Evolutionary conservation across 2,797 vertebrate species (phyloP).

Genomic region (Rhynchonycteris naso): DNA sequence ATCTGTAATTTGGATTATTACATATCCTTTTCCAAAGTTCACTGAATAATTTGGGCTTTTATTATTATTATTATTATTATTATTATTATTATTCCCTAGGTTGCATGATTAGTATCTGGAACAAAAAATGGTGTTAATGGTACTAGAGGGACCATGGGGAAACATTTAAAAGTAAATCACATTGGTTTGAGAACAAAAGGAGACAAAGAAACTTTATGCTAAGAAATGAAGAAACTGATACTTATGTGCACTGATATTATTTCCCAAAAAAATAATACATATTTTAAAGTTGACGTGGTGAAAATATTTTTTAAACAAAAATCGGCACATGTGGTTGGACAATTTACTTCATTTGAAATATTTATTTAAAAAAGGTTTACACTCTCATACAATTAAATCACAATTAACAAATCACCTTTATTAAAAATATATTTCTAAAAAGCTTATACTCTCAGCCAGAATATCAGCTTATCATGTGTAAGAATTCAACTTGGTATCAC

Average conservation of each 20-base stretch:
- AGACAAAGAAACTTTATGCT: neutral
- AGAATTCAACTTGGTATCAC: neutral
- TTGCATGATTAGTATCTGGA: slow-evolving; percentile 7
- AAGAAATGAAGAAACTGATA: neutral
- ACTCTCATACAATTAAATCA: neutral
- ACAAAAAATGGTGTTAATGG: slow-evolving; percentile 7
- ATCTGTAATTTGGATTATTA: slow-evolving; percentile 61
- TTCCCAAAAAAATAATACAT: neutral
- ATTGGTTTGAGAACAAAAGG: neutral
- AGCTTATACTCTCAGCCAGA: neutral
- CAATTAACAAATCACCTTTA: neutral
- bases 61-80: neutral
- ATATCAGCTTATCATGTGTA: neutral
- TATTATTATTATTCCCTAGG: neutral
- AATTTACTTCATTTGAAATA: neutral
- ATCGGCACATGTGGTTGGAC: neutral
- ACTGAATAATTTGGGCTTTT: slow-evolving; percentile 4
- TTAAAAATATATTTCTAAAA: neutral
- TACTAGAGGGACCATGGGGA: neutral
- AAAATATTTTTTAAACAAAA: neutral
- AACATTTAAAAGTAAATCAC: slow-evolving; percentile 29
- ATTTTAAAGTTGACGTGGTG: neutral
- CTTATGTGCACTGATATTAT: neutral
- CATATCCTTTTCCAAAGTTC: slow-evolving; percentile 29
- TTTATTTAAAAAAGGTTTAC: neutral